A percentile compares a stretch with the other conserved stretches of the same genome.
Conservation (phyloP, 2,113 vertebrate species). For the Corythoichthys intestinalis region DNA sequence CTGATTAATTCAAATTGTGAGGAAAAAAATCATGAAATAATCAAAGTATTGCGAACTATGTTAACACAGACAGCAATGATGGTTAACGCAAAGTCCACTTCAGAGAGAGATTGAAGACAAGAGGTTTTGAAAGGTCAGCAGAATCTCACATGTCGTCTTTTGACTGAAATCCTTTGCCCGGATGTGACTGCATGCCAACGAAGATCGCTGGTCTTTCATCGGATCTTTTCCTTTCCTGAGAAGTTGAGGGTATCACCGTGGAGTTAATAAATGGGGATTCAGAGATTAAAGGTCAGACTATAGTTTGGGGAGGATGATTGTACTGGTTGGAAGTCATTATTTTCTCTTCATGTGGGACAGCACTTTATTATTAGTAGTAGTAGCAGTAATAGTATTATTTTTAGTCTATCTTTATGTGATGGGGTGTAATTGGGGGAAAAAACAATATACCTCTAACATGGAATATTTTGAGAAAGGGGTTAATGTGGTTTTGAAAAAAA, state of each 20-base stretch:
- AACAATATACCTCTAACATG: too few relatives aligned
- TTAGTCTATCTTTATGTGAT: slow-evolving; percentile 4
- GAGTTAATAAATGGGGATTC: slow-evolving; percentile 37
- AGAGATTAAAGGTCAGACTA: slow-evolving; percentile 30
- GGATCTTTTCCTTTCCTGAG: slow-evolving; percentile 34
- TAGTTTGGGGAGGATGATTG: slow-evolving; percentile 20
- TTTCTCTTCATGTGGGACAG: slow-evolving; percentile 11
- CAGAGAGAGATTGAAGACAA: slow-evolving; percentile 7
- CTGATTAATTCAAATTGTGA: too few relatives aligned
- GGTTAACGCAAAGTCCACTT: not conserved
- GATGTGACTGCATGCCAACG: slow-evolving; percentile 32
- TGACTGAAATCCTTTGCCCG: slow-evolving; percentile 31
- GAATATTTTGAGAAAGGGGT: too few relatives aligned
- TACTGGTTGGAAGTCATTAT: slow-evolving; percentile 5
- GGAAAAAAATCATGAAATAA: not conserved
- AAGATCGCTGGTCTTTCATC: slow-evolving; percentile 36
- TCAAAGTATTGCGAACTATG: not conserved
- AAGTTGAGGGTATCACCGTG: slow-evolving; percentile 29
- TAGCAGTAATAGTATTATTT: too few relatives aligned
- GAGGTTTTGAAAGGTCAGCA: slow-evolving; percentile 29
- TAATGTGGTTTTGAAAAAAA: too few relatives aligned
- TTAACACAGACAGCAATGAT: not conserved
- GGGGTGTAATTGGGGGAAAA: not conserved
- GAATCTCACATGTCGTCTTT: slow-evolving; percentile 38
- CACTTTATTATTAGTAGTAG: slow-evolving; percentile 7